Evolutionary conservation across 2,113 vertebrate species (phyloP).

Genomic region (Pterocles burchelli): DNA sequence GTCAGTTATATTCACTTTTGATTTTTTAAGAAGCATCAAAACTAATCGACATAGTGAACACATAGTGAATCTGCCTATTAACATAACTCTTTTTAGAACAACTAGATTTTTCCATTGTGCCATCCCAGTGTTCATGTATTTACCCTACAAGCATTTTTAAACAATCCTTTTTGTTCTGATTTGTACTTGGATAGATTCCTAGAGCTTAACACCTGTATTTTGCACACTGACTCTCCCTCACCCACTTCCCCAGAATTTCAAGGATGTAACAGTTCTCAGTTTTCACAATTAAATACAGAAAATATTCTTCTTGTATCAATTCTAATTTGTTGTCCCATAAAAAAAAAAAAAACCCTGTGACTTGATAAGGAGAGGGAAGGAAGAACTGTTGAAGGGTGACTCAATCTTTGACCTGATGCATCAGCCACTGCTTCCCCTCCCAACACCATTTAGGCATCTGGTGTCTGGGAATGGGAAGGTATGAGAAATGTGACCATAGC

Average conservation of each 20-base stretch:
- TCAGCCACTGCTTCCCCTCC: not conserved
- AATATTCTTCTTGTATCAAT: not conserved
- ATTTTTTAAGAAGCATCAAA: not conserved
- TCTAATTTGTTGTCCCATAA: not conserved
- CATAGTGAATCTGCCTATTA: not conserved
- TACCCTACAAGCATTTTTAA: not conserved
- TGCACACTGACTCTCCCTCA: not conserved
- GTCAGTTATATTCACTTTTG: not conserved
- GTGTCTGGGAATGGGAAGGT: not conserved
- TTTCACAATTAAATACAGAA: not conserved
- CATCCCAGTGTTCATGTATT: not conserved
- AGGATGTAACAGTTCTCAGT: not conserved
- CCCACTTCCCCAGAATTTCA: not conserved
- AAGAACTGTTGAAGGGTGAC: not conserved
- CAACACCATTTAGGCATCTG: not conserved
- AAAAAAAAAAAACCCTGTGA: not conserved
- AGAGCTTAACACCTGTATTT: not conserved
- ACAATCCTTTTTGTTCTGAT: not conserved
- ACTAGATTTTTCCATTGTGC: not conserved
- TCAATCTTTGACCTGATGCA: not conserved
- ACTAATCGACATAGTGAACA: not conserved
- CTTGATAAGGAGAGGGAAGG: not conserved
- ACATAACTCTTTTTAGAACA: not conserved
- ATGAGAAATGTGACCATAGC: fast-evolving
- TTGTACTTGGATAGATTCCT: not conserved